phyloP scores from a whole-genome alignment of 35 echinoderm and acorn worm species.

The Strongylocentrotus purpuratus region DNA sequence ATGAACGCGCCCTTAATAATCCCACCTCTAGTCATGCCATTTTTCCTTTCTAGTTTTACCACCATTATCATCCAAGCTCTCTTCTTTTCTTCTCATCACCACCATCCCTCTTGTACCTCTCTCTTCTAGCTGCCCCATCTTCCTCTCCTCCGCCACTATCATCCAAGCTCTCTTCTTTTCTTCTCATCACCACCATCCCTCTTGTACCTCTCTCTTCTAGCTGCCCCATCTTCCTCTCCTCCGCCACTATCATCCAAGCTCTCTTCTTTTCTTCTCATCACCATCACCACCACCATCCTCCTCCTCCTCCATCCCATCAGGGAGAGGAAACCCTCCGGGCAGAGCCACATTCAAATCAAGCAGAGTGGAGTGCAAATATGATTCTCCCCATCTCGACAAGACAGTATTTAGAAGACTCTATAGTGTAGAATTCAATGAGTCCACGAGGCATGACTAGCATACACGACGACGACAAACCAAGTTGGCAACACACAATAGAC shows the following conservation, averaged over 20 bases:
- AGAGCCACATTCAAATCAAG: slow-evolving; percentile 32
- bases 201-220: neutral
- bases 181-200: neutral
- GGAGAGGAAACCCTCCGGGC: neutral
- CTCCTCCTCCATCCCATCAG: neutral
- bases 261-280: neutral
- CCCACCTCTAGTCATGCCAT: too few relatives aligned
- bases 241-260: neutral
- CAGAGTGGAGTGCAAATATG: slow-evolving; percentile 36
- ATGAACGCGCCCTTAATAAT: too few relatives aligned
- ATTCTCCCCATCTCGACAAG: neutral
- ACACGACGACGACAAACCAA: neutral
- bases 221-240: neutral
- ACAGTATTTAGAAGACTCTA: neutral
- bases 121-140: neutral
- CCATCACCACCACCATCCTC: neutral
- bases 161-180: too few relatives aligned
- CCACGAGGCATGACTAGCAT: neutral
- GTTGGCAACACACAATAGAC: neutral
- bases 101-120: neutral
- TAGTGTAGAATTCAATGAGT: neutral
- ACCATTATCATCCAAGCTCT: neutral
- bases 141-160: neutral
- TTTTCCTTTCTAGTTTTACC: neutral
- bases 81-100: neutral